A percentile compares a stretch with the other conserved stretches of the same genome.
Evolutionary conservation across 2,888 invertebrate genomes (phyloP).

Genomic region (Monochamus alternatus): DNA sequence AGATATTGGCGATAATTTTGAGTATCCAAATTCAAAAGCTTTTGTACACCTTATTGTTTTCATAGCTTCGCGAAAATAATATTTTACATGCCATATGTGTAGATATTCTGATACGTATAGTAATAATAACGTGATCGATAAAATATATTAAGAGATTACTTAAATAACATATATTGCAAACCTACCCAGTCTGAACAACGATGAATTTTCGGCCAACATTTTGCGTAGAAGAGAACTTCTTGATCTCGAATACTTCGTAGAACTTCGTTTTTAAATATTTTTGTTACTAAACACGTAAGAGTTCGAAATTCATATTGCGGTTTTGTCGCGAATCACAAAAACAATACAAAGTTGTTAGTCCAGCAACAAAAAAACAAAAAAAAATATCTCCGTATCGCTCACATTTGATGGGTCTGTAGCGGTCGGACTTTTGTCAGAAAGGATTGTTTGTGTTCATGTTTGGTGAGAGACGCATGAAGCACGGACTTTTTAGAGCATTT

Average conservation of each 20-base stretch:
- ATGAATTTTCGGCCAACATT: slow-evolving; percentile 69
- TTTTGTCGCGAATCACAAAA: background rate
- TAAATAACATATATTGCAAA: slow-evolving; percentile 3
- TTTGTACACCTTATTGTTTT: no score
- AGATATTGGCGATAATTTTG: no score
- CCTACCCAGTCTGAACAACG: slow-evolving; percentile 70
- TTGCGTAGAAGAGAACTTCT: slow-evolving; percentile 63
- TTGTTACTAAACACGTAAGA: slow-evolving; percentile 17
- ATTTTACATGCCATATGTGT: background rate
- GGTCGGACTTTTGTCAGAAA: background rate
- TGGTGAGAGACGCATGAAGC: slow-evolving; percentile 31
- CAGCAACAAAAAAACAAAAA: slow-evolving; percentile 39
- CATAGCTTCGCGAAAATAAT: no score
- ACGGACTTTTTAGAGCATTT: slow-evolving; percentile 41
- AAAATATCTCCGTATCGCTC: slow-evolving; percentile 9
- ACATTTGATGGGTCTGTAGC: slow-evolving; percentile 33
- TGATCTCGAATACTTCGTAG: slow-evolving; percentile 70
- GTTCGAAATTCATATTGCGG: slow-evolving; percentile 30
- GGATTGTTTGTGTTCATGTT: background rate
- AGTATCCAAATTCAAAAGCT: no score
- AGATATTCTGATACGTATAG: background rate
- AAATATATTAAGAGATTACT: slow-evolving; percentile 15
- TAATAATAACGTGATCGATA: slow-evolving; percentile 19
- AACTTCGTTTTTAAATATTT: slow-evolving; percentile 66
- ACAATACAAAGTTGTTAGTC: slow-evolving; percentile 6